Percentiles rank a stretch among this genome's conserved stretches.
These are phyloP conservation scores for Mormyrops boulengeri DNA, from an alignment of 2,797 vertebrate genomes.

Conservation along the genomic window DNA sequence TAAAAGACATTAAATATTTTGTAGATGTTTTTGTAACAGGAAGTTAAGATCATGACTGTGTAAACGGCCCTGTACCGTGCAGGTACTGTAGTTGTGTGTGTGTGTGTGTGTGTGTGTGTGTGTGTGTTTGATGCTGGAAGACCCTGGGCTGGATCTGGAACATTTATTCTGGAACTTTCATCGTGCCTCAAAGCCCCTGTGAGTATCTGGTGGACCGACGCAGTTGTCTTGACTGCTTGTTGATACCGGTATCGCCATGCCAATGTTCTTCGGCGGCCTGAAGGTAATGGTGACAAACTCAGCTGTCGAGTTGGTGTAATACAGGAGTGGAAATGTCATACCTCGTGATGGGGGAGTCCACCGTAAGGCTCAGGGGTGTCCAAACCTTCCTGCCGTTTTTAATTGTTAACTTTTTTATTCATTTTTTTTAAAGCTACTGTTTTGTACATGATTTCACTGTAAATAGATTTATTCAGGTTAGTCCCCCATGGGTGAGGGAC, in stretches of 20 bases:
- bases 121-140: neutral
- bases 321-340: neutral
- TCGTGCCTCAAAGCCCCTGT: neutral
- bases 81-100: neutral
- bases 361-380: neutral
- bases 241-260: neutral
- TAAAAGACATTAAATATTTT: neutral
- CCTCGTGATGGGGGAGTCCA: neutral
- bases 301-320: neutral
- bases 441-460: neutral
- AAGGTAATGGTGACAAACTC: neutral
- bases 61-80: neutral
- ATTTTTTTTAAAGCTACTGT: neutral
- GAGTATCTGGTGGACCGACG: neutral
- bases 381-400: neutral
- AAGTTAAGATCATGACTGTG: neutral
- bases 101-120: neutral
- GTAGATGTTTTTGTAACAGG: neutral
- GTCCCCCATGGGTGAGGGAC: neutral
- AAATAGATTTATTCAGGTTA: neutral
- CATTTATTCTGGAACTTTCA: neutral
- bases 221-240: neutral
- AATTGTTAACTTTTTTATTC: neutral
- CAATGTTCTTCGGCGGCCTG: neutral
- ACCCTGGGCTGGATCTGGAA: neutral